These are phyloP conservation scores for Crax fasciolata DNA, from an alignment of 2,797 vertebrate species.

Conservation along the genomic window DNA sequence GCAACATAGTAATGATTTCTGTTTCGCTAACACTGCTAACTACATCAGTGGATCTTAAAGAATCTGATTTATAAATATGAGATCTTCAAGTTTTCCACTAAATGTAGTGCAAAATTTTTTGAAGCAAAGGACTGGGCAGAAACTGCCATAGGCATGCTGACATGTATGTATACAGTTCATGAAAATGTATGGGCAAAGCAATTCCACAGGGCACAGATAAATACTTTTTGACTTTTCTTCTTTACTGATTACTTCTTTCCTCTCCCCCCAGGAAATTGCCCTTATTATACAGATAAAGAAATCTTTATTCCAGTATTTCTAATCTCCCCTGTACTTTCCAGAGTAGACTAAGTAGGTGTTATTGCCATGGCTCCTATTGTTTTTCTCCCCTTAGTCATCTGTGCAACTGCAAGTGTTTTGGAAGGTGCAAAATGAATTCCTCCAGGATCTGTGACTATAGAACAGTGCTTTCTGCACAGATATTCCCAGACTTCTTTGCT, in stretches of 20 bases:
- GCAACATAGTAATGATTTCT: not conserved
- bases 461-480: not conserved
- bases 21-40: not conserved
- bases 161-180: not conserved
- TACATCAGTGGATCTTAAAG: not conserved
- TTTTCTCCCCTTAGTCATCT: not conserved
- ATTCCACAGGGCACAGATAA: not conserved
- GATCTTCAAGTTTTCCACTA: not conserved
- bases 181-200: not conserved
- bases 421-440: not conserved
- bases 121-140: not conserved
- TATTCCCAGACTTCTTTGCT: not conserved
- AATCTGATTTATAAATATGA: not conserved
- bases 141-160: not conserved
- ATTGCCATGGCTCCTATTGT: not conserved
- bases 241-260: not conserved
- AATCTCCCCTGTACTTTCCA: not conserved
- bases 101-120: not conserved
- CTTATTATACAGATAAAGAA: not conserved
- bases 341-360: not conserved
- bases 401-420: not conserved
- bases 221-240: not conserved
- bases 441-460: not conserved
- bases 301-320: not conserved
- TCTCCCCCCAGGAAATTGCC: not conserved